A percentile compares a stretch with the other conserved stretches of the same genome.
Conservation (phyloP, 2,888 invertebrate species). For the Fragum whitleyi region DNA sequence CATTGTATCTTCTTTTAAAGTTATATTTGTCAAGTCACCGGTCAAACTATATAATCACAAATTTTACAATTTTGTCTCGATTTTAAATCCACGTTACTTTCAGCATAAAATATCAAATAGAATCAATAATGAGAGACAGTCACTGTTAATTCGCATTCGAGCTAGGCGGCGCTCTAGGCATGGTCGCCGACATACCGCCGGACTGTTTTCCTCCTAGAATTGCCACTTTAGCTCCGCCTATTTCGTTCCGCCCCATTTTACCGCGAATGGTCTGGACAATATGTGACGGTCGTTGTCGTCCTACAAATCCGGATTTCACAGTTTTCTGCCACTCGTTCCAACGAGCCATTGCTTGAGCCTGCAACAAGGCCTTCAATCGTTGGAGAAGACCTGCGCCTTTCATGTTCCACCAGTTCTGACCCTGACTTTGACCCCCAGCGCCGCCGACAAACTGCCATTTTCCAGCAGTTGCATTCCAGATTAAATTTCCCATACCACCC, state of each 20-base stretch:
- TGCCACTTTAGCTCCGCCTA: conserved; percentile 31
- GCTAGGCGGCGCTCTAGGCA: background rate
- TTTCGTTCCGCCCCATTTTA: conserved; percentile 44
- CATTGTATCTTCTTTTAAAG: no score
- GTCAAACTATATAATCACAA: no score
- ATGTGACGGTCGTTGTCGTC: conserved; percentile 37
- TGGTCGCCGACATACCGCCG: background rate
- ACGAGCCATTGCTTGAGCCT: conserved; percentile 28
- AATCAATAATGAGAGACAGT: background rate
- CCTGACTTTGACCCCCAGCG: background rate
- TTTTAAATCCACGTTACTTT: no score
- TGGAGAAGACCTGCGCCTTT: conserved; percentile 30
- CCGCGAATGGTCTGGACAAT: conserved; percentile 50
- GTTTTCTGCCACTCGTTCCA: conserved; percentile 23
- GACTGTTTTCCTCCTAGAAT: conserved; percentile 33
- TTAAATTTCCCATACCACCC: background rate
- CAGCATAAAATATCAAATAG: no score
- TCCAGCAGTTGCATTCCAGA: background rate
- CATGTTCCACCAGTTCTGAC: conserved; percentile 8
- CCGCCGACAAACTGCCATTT: background rate
- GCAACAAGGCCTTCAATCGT: conserved; percentile 40
- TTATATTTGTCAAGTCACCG: no score
- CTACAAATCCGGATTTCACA: conserved; percentile 33
- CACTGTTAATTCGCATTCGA: conserved; percentile 6
- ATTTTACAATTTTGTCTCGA: no score